phyloP scores from a whole-genome alignment of 2,888 invertebrate species.

The Acleris literana region DNA sequence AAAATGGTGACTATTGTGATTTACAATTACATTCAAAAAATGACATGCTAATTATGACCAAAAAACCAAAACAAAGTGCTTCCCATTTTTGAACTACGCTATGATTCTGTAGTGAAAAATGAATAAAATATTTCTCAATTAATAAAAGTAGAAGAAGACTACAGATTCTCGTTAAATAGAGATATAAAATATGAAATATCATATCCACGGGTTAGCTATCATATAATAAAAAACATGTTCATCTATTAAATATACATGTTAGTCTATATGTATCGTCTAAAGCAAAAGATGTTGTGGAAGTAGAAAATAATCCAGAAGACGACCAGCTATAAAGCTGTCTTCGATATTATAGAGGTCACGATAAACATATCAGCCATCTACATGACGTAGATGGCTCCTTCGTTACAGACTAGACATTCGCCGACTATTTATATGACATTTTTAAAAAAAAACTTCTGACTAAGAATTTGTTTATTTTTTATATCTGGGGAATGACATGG shows the following conservation, averaged over 20 bases:
- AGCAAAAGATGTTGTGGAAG: slow-evolving; percentile 21
- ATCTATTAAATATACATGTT: slow-evolving; percentile 36
- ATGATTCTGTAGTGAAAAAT: too few relatives aligned
- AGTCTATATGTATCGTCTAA: slow-evolving; percentile 22
- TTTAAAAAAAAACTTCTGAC: slow-evolving; percentile 54
- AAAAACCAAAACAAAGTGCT: too few relatives aligned
- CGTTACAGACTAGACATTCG: slow-evolving; percentile 45
- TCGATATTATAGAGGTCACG: slow-evolving; percentile 38
- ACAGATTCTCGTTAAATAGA: slow-evolving; percentile 2
- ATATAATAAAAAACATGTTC: slow-evolving; percentile 34
- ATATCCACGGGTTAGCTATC: slow-evolving; percentile 32
- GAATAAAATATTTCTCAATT: background rate
- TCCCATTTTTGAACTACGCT: too few relatives aligned
- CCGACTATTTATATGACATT: slow-evolving; percentile 69
- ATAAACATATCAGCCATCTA: slow-evolving; percentile 41
- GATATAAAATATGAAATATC: slow-evolving; percentile 3
- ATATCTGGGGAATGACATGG: background rate
- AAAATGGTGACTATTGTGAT: too few relatives aligned
- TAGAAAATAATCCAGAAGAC: slow-evolving; percentile 28
- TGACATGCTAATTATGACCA: too few relatives aligned
- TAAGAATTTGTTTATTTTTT: slow-evolving; percentile 27
- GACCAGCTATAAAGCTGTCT: slow-evolving; percentile 37
- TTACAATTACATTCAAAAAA: too few relatives aligned
- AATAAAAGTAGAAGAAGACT: background rate
- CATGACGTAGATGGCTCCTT: slow-evolving; percentile 37